Percentiles rank a stretch among this genome's conserved stretches.
Evolutionary conservation across 92 coral and sea anemone species (phyloP).

Genomic region (Phenganax stokvisi): DNA sequence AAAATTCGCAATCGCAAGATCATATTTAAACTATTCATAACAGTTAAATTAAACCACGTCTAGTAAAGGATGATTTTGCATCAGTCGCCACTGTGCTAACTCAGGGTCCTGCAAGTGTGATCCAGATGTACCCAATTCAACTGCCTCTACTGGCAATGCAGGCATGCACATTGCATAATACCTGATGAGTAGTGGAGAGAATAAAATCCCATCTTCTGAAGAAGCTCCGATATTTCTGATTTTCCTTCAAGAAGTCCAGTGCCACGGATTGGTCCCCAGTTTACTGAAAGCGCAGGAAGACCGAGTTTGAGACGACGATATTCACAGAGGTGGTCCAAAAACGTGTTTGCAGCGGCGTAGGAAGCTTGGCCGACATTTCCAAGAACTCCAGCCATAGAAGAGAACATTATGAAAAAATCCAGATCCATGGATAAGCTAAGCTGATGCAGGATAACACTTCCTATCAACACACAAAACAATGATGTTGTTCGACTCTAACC

Average conservation of each 20-base stretch:
- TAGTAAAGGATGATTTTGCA: too few species aligned
- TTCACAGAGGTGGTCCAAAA: constrained; percentile 59
- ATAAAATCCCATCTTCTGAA: constrained; percentile 49
- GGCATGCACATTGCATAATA: too few species aligned
- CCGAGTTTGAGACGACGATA: constrained; percentile 67
- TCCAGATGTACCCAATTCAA: too few species aligned
- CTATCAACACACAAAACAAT: constrained; percentile 33
- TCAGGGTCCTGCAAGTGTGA: too few species aligned
- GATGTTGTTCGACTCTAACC: neutral
- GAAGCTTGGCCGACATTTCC: constrained; percentile 65
- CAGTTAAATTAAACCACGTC: too few species aligned
- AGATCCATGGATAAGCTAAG: constrained; percentile 67
- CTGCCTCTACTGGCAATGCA: too few species aligned
- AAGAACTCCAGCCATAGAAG: constrained; percentile 62
- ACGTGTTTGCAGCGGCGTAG: constrained; percentile 70
- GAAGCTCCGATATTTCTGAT: constrained; percentile 40
- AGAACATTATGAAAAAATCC: constrained; percentile 80
- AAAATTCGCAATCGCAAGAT: too few species aligned
- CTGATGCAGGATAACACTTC: constrained; percentile 64
- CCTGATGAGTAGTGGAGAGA: too few species aligned
- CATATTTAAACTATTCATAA: too few species aligned
- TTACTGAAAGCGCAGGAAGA: constrained; percentile 64
- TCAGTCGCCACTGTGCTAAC: too few species aligned
- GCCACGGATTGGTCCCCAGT: constrained; percentile 85
- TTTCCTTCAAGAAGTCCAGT: constrained; percentile 63